Conservation (phyloP, 1,140 invertebrate genomes). For the Solenopsis invicta region DNA sequence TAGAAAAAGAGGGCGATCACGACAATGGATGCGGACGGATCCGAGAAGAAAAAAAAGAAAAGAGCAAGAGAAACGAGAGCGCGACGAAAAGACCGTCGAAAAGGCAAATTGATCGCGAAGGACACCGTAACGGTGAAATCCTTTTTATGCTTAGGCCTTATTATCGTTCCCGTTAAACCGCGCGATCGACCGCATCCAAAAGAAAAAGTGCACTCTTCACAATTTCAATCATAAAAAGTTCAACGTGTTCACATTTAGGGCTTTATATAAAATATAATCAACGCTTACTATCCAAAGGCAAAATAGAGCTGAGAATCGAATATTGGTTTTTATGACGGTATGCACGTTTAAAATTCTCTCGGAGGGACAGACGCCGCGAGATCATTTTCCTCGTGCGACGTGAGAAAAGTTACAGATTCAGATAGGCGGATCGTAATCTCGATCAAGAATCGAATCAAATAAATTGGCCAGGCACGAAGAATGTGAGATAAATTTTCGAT, state of each 20-base stretch:
- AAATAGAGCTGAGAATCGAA: background rate
- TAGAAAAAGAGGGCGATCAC: constrained; percentile 8
- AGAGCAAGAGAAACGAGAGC: constrained; percentile 1
- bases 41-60: background rate
- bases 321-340: background rate
- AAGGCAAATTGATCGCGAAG: constrained; percentile 63
- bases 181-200: constrained; percentile 48
- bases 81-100: constrained; percentile 22
- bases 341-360: background rate
- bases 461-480: background rate
- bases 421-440: background rate
- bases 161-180: constrained; percentile 74
- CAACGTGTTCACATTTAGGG: background rate
- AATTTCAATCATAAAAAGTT: constrained; percentile 24
- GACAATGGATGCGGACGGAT: background rate
- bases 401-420: background rate
- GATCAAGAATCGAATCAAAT: background rate
- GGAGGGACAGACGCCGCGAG: background rate
- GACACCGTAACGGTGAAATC: constrained; percentile 67
- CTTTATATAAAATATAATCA: background rate
- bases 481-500: background rate
- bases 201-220: constrained; percentile 56
- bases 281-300: background rate
- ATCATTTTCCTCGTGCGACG: background rate
- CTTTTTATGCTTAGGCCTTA: constrained; percentile 33